Conservation (phyloP, 2,113 vertebrate genomes). For the Crotalus horridus region DNA sequence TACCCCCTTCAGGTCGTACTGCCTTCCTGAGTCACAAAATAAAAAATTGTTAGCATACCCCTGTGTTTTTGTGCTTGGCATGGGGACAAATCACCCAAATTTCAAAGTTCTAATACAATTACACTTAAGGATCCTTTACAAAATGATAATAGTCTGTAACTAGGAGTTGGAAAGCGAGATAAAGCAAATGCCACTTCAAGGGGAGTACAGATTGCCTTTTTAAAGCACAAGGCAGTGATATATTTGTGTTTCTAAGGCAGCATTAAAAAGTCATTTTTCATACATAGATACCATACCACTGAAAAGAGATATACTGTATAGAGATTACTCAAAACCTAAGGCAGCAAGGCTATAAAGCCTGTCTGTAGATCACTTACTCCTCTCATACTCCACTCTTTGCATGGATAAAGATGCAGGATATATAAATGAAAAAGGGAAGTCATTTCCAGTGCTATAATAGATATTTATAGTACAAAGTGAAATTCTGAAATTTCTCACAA, state of each 20-base stretch:
- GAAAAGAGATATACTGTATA: background rate
- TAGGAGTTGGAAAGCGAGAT: background rate
- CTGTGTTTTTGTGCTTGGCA: background rate
- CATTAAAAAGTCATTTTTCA: background rate
- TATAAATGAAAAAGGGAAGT: too few species aligned
- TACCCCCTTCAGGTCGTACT: background rate
- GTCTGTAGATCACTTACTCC: too few species aligned
- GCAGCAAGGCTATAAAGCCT: too few species aligned
- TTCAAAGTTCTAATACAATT: background rate
- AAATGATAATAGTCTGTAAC: background rate
- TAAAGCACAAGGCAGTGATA: background rate
- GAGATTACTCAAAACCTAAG: too few species aligned
- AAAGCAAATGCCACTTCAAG: background rate
- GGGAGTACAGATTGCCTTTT: background rate
- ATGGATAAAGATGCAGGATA: too few species aligned
- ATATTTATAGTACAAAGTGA: background rate
- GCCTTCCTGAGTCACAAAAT: background rate
- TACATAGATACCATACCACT: background rate
- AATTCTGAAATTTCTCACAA: background rate
- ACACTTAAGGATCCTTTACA: background rate
- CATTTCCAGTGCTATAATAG: background rate
- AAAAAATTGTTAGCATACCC: background rate
- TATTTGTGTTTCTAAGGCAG: background rate
- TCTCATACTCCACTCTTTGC: too few species aligned
- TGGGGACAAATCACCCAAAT: background rate